Percentiles rank a stretch among this genome's conserved stretches.
phyloP scores from a whole-genome alignment of 2,888 invertebrate genomes.

The Acronicta alni region DNA sequence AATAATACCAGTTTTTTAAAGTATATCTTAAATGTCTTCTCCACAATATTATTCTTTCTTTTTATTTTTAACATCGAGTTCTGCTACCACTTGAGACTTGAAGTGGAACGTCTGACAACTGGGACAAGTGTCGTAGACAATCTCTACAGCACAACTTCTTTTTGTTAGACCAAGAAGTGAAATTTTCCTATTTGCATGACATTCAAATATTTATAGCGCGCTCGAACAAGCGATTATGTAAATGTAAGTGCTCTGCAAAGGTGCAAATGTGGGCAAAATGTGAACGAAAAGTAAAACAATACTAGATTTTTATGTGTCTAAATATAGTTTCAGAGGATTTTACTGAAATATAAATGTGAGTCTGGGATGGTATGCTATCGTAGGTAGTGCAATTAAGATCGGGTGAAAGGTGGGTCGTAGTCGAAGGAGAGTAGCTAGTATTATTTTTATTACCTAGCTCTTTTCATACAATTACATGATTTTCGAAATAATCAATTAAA shows the following conservation, averaged over 20 bases:
- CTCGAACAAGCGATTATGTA: conserved; percentile 40
- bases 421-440: neutral
- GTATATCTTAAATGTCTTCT: conserved; percentile 47
- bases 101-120: conserved; percentile 65
- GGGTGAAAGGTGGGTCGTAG: conserved; percentile 29
- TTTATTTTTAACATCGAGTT: conserved; percentile 66
- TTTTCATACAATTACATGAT: no score
- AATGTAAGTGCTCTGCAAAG: conserved; percentile 22
- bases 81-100: conserved; percentile 52
- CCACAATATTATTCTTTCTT: conserved; percentile 52
- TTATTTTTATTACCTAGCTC: no score
- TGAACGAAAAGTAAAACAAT: neutral
- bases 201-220: conserved; percentile 53
- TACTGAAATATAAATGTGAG: neutral
- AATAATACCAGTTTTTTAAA: conserved; percentile 14
- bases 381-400: conserved; percentile 24
- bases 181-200: conserved; percentile 58
- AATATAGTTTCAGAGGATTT: neutral
- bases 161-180: conserved; percentile 48
- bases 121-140: conserved; percentile 67
- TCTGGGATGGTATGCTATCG: neutral
- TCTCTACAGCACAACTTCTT: conserved; percentile 61
- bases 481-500: no score
- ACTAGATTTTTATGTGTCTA: conserved; percentile 1
- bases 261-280: conserved; percentile 21